Base-by-base conservation (phyloP, 2,797 vertebrate species). In the Merluccius polli region DNA sequence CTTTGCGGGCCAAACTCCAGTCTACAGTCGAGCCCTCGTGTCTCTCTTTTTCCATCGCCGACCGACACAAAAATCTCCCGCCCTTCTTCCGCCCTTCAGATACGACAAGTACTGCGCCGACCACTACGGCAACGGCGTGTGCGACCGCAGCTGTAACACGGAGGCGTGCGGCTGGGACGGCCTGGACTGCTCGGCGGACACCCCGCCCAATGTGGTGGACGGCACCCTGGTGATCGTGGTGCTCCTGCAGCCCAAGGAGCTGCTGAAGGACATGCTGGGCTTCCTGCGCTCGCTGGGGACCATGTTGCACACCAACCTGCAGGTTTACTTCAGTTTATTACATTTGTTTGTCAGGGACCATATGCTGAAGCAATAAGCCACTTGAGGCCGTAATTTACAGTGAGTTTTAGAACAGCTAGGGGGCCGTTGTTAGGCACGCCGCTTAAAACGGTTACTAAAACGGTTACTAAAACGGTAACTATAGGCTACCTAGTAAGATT, bases 91-190 rank as follows among this genome's bases (percentile, higher is more conserved):
- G 77, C 82, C 41, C 86, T 87, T 79, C 75, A 98, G 96, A 83
- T 98, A 98, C 15, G 93, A 97, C 80, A 87, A 79, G n/a, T 98
- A 98, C 87, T 98, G 97, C 8, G 92, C 93, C 0, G 96, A 98
- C 82, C 96, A 98, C 90, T 98, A 95, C 0, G 92, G 86, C 4
- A 95, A 98, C 9, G 89, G 85, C n/a, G 86, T 92, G 79, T 98
- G 97, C 35, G 96, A 98, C 91, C 90, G 92, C 87, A 97, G 97
- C 75, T 98, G 97, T 87, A 93, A 97, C 82, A 98, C 89, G 0
- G 95, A 96, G 85, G 96, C 94, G 63, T 98, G 97, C 4, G 96
- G 95, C 87, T 98, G 97, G 97, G 97, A 98, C 0, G 97, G 97
- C 16, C 91, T 98, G 86, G 97, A 98, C 89, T 98, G 97, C 11